Percentiles rank a stretch among this genome's conserved stretches.
These are phyloP conservation scores for Meganola albula DNA, from an alignment of 2,888 invertebrate genomes.

Conservation along the genomic window DNA sequence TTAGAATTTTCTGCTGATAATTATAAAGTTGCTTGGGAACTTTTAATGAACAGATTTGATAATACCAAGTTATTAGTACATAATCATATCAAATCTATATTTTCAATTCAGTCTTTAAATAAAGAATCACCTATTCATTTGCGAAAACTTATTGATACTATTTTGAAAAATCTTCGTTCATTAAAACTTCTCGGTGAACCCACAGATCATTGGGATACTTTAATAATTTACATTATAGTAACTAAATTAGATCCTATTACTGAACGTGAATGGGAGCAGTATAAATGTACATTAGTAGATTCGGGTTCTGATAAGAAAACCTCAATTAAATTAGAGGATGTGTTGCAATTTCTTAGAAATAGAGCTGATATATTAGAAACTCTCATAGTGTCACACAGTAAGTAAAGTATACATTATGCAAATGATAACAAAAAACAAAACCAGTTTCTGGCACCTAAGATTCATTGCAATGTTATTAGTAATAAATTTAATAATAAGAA, in stretches of 20 bases:
- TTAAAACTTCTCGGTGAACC: neutral
- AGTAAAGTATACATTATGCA: neutral
- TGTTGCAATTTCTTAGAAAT: neutral
- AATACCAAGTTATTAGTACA: neutral
- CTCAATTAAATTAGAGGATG: neutral
- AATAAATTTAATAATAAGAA: too few species aligned
- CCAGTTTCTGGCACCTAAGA: neutral
- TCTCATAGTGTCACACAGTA: neutral
- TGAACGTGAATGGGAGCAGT: neutral
- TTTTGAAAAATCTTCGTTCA: conserved; percentile 1
- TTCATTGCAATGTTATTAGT: neutral
- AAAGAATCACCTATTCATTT: conserved; percentile 2
- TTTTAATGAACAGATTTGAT: neutral
- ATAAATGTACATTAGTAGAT: neutral
- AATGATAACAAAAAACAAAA: neutral
- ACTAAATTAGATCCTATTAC: neutral
- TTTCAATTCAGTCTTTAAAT: neutral
- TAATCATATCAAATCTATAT: conserved; percentile 3
- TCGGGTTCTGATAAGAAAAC: neutral
- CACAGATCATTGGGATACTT: neutral
- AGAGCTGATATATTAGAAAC: conserved; percentile 1
- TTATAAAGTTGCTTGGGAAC: conserved; percentile 2
- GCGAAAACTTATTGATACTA: conserved; percentile 1
- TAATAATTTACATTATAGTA: neutral
- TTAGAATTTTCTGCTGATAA: conserved; percentile 3